Evolutionary conservation across 2,888 invertebrate species (phyloP).

Genomic region (Thymelicus lineola): DNA sequence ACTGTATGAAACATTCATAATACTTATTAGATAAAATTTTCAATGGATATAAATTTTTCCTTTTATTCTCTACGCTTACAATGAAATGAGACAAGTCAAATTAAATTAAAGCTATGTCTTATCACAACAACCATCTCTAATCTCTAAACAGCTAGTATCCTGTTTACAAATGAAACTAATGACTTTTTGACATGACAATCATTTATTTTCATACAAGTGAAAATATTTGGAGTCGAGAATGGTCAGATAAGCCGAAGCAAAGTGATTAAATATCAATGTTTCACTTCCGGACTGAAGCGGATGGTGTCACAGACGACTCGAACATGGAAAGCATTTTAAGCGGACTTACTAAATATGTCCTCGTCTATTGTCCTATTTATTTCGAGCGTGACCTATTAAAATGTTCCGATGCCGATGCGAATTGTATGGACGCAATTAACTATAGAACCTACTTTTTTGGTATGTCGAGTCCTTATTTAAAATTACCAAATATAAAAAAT

Average conservation of each 20-base stretch:
- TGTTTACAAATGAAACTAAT: slow-evolving; percentile 74
- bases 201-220: slow-evolving; percentile 49
- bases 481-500: too few relatives aligned
- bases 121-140: slow-evolving; percentile 60
- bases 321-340: slow-evolving; percentile 85
- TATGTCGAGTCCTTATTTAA: too few relatives aligned
- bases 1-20: too few relatives aligned
- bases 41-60: background rate
- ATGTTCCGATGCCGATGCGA: slow-evolving; percentile 46
- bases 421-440: slow-evolving; percentile 12
- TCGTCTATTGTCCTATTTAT: slow-evolving; percentile 76
- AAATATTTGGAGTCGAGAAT: slow-evolving; percentile 56
- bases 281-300: slow-evolving; percentile 64
- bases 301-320: slow-evolving; percentile 66
- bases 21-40: too few relatives aligned
- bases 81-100: background rate
- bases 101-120: slow-evolving; percentile 42
- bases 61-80: background rate
- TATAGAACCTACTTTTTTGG: too few relatives aligned
- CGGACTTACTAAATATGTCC: slow-evolving; percentile 63
- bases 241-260: slow-evolving; percentile 58
- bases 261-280: slow-evolving; percentile 70
- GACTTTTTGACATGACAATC: slow-evolving; percentile 52
- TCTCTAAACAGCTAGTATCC: slow-evolving; percentile 58
- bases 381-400: slow-evolving; percentile 65